phyloP scores from a whole-genome alignment of 2,797 vertebrate species.

The Xiphophorus birchmanni region DNA sequence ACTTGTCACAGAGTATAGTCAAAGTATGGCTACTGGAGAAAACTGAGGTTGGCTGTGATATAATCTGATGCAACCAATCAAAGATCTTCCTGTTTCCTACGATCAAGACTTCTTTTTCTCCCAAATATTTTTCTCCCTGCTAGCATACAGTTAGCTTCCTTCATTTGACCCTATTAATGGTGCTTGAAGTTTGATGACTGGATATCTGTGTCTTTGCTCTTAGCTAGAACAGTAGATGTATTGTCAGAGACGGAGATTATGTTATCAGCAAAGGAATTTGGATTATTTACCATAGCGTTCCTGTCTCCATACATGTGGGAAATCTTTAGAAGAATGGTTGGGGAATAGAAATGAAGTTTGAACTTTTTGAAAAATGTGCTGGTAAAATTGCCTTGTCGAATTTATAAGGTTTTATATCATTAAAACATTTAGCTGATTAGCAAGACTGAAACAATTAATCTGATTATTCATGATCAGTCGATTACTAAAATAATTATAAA shows the following conservation, averaged over 20 bases:
- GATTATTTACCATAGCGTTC: constrained; percentile 68
- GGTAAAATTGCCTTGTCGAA: not conserved
- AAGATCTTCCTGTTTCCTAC: constrained; percentile 7
- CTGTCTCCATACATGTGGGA: constrained; percentile 41
- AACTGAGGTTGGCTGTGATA: constrained; percentile 45
- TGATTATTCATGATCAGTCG: too few relatives aligned
- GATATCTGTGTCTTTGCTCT: constrained; percentile 18
- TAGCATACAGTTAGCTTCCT: constrained; percentile 22
- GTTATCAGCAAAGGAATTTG: constrained; percentile 75
- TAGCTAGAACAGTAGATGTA: constrained; percentile 62
- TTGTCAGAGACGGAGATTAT: constrained; percentile 73
- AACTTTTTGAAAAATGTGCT: not conserved
- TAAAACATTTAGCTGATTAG: not conserved
- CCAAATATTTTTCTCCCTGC: not conserved
- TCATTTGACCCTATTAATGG: constrained; percentile 41
- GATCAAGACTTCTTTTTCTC: constrained; percentile 15
- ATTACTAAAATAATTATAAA: too few relatives aligned
- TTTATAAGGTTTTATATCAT: not conserved
- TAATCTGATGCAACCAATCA: constrained; percentile 51
- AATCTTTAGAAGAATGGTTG: constrained; percentile 28
- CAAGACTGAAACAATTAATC: too few relatives aligned
- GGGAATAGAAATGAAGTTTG: constrained; percentile 7
- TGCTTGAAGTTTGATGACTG: constrained; percentile 45
- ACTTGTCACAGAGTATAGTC: constrained; percentile 6
- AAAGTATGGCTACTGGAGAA: constrained; percentile 16